A percentile compares a stretch with the other conserved stretches of the same genome.
Evolutionary conservation across 2,888 invertebrate genomes (phyloP).

Genomic region (Lumbricus terrestris): DNA sequence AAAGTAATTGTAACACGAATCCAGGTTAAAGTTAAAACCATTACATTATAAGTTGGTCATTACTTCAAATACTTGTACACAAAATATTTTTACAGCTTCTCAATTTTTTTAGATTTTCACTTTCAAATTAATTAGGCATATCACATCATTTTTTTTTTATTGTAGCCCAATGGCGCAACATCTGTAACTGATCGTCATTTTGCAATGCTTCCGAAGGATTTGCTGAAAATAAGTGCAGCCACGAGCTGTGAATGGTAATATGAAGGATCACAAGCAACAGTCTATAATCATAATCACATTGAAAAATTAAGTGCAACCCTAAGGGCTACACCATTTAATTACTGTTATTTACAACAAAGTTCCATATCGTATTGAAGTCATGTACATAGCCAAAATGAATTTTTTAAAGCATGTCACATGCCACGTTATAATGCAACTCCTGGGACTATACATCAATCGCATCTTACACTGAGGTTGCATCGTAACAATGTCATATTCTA

Average conservation of each 20-base stretch:
- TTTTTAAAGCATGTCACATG: not conserved
- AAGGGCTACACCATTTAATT: not conserved
- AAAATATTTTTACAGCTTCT: not conserved
- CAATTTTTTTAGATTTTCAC: not conserved
- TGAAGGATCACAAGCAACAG: not conserved
- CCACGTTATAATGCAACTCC: not conserved
- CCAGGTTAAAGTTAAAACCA: not conserved
- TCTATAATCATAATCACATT: not conserved
- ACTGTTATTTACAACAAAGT: not conserved
- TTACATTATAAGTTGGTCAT: not conserved
- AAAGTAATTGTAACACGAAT: not conserved
- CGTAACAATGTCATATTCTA: not conserved
- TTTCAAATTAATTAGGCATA: not conserved
- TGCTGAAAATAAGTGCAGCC: not conserved
- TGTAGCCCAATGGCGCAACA: not conserved
- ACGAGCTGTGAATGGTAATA: not conserved
- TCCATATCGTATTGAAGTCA: not conserved
- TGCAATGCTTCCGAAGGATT: not conserved
- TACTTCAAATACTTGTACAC: too few relatives aligned
- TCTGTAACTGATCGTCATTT: not conserved
- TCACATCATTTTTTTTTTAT: not conserved
- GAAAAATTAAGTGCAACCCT: not conserved
- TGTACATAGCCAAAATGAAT: not conserved
- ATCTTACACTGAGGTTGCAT: not conserved
- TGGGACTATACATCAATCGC: not conserved